A percentile compares a stretch with the other conserved stretches of the same genome.
phyloP scores from a whole-genome alignment of 2,888 invertebrate species.

The Callimorpha dominula region DNA sequence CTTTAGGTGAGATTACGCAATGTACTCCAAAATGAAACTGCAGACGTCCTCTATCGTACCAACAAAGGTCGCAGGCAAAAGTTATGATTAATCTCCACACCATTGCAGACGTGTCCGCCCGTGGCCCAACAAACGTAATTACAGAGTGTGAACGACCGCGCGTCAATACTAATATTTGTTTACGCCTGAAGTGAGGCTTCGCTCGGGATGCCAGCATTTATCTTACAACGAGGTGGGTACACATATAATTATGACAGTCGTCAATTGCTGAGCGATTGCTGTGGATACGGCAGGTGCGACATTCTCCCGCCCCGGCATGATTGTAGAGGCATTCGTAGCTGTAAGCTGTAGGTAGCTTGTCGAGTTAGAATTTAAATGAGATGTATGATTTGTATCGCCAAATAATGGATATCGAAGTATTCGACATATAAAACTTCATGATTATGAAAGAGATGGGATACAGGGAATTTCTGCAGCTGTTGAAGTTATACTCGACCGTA shows the following conservation, averaged over 20 bases:
- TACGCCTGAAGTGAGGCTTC: conserved; percentile 72
- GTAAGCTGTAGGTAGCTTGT: no score
- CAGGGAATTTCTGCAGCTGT: not conserved
- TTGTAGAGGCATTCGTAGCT: conserved; percentile 37
- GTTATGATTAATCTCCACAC: conserved; percentile 71
- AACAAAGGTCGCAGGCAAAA: conserved; percentile 52
- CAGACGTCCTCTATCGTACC: conserved; percentile 7
- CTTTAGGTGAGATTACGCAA: conserved; percentile 17
- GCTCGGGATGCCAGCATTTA: conserved; percentile 64
- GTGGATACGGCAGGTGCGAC: conserved; percentile 69
- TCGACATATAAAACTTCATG: no score
- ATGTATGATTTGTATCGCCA: conserved; percentile 28
- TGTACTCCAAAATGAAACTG: conserved; percentile 28
- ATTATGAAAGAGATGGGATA: no score
- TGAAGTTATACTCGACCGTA: not conserved
- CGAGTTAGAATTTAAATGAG: conserved; percentile 31
- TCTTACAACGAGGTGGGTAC: conserved; percentile 71
- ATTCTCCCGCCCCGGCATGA: conserved; percentile 39
- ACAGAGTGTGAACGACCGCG: conserved; percentile 65
- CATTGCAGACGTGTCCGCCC: conserved; percentile 57
- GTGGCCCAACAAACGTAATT: conserved; percentile 59
- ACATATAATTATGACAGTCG: conserved; percentile 71
- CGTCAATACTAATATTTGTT: conserved; percentile 83
- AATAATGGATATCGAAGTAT: conserved; percentile 24
- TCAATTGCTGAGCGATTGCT: conserved; percentile 64